Base-by-base conservation (phyloP, 2,797 vertebrate species). In the Catharus ustulatus region DNA sequence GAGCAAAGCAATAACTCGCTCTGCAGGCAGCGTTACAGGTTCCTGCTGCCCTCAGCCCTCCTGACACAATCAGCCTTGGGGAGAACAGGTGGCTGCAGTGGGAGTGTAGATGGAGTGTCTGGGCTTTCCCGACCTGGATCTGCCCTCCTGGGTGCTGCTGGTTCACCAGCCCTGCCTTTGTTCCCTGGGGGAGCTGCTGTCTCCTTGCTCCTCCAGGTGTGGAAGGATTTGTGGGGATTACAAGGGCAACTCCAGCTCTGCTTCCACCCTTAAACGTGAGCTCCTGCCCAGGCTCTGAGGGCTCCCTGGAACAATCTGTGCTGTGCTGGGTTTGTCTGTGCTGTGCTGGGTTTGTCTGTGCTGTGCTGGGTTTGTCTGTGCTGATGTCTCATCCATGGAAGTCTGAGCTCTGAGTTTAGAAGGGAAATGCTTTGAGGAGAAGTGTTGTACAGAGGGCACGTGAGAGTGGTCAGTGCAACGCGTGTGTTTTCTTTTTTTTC, bases 401-500 rank as follows among this genome's bases (percentile, higher is more conserved):
- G 45, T 45, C 8, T 13, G 13, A 22, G 16, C 30, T 9, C 23
- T 2, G 6, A 51, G 5, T 29, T 45, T 17, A 10, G 68, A 61
- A 57, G 62, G 79, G 87, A 73, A 51, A 49, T 34, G 51, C 71
- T 84, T 43, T 32, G 36, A 30, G 54, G 63, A 55, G 52, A 68
- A 71, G 57, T 26, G 48, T 11, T 1, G 32, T 32, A 22, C 40
- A 46, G 64, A 42, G 76, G 30, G 74, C 75, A 32, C 26, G 7
- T 34, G 58, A 67, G 87, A 84, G 46, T 36, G 95, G 94, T 90
- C 95, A 93, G 87, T n/a, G 79, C 81, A 40, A 11, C 0, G 26
- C 0, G 1, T 26, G 58, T 62, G 42, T 59, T 59, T 23, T 21
- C 29, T 38, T 45, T 58, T 43, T 15, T 45, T 12, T 6, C 46